Evolutionary conservation across 2,797 vertebrate species (phyloP), one percentile per base, ranked within the genome.

Genomic region (Capromys pilorides): DNA sequence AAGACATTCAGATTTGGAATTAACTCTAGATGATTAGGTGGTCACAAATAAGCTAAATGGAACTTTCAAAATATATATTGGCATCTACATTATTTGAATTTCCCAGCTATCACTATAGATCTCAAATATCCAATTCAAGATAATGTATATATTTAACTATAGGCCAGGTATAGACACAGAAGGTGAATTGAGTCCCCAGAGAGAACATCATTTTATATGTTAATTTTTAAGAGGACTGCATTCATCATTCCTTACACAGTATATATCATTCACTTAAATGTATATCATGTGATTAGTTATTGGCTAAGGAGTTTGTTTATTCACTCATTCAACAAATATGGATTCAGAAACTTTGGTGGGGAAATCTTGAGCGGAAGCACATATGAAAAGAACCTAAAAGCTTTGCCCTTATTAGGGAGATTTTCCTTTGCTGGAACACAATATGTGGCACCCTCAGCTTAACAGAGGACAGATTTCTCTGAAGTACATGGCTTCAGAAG

Each of bases 281-380:
- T 13, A 75, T 71, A 62, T 31, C 78, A 86, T 21, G 41, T 19
- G 10, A 31, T 61, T 51, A 6, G 5, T 77, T 14, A 13, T 71
- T 83, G 24, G 3, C 64, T 93, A 19, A 9, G 36, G 79, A 57
- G 26, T 95, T 94, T 31, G 36, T 92, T 66, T 57, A 86, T 80
- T 82, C 59, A 39, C 71, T 96, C 51, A 85, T 54, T 84, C n/a
- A 88, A 69, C 4, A 71, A 88, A 88, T 83, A 95, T 67, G 41
- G 49, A 84, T 89, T 81, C 81, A 88, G 73, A 95, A 57, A 5
- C 7, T 67, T 87, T 61, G 3, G 2, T 59, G 51, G 39, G n/a
- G n/a, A 26, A 86, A 81, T n/a, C 18, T 77, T 57, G 11, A 1
- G 0, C 83, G 3, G 18, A 94, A 93, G 89, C 11, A 83, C 54